Base-by-base conservation (phyloP, 2,888 invertebrate species). In the Sinhomidia bicolor region DNA sequence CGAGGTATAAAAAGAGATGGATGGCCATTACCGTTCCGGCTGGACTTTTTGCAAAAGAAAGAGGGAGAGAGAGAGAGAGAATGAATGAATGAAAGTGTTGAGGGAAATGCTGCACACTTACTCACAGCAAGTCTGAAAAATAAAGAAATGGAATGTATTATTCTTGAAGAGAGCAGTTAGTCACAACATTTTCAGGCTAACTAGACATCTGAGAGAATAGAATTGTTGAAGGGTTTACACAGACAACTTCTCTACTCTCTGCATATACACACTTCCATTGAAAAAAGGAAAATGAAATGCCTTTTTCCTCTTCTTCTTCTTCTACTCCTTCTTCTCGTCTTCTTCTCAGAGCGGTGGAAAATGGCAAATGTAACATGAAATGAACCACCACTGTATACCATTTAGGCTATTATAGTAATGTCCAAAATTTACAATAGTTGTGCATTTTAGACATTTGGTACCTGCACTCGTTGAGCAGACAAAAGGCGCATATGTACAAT, bases 1-100 rank as follows among this genome's bases (percentile, higher is more conserved):
- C 62, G 84, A 84, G 47, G 36, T 84, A 62, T 84, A 84, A 84
- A 76, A 76, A 57, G 76, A 84, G 83, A 83, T 71, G 57, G 83
- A 83, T 83, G 83, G 57, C 74, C 57, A 83, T 83, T 83, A 83
- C 83, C 36, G 62, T 71, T 71, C 51, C 51, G 51, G 82, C 68
- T 65, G 32, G 74, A 74, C 83, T 74, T 83, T 57, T 74, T 83
- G 36, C 57, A 57, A n/a, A n/a, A 80, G n/a, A 57, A 32, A 29
- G 23, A 41, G 14, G 14, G n/a, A 36, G 14, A 20, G 36, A n/a
- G 29, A 26, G 57, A 17, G 44, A 71, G 12, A 51, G 83, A 57
- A 71, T 80, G 65, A 65, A 47, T 44, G 62, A 81, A 65, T 7
- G 65, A 60, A 62, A 44, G 44, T 65, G 81, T 47, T 44, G 41